Percentiles rank a stretch among this genome's conserved stretches.
phyloP scores from a whole-genome alignment of 2,888 invertebrate genomes.

The Lordiphosa andalusiaca region DNA sequence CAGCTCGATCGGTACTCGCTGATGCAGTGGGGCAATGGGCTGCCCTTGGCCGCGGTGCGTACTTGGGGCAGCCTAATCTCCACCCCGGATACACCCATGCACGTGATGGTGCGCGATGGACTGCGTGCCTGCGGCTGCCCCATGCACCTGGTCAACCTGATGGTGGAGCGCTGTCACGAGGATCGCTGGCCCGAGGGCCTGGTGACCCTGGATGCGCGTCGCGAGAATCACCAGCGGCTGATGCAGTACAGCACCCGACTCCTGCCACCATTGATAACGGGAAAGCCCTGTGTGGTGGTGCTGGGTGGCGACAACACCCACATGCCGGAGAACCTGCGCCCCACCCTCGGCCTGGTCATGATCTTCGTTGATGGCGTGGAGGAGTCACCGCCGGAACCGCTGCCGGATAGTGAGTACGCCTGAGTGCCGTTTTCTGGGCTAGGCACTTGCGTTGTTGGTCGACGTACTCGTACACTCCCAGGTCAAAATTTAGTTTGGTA shows the following conservation, averaged over 20 bases:
- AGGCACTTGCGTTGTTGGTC: not conserved
- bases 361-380: conserved; percentile 53
- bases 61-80: conserved; percentile 58
- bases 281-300: conserved; percentile 45
- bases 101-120: conserved; percentile 36
- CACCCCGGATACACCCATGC: conserved; percentile 52
- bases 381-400: conserved; percentile 13
- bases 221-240: conserved; percentile 39
- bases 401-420: conserved; percentile 1
- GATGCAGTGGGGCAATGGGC: conserved; percentile 46
- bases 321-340: conserved; percentile 52
- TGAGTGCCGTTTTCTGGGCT: conserved; percentile 6
- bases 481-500: conserved; percentile 24
- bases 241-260: conserved; percentile 39
- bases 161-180: conserved; percentile 52
- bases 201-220: conserved; percentile 40
- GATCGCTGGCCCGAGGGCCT: conserved; percentile 53
- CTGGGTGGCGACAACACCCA: conserved; percentile 46
- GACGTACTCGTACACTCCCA: not conserved
- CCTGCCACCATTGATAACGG: conserved; percentile 26
- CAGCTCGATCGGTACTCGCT: conserved; percentile 53
- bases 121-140: conserved; percentile 44
- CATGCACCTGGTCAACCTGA: conserved; percentile 37
- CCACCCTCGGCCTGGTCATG: conserved; percentile 45
- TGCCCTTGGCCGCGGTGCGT: conserved; percentile 36